Evolutionary conservation across 2,113 vertebrate species (phyloP), one percentile per base, ranked within the genome.

Genomic region (Crocuta crocuta): DNA sequence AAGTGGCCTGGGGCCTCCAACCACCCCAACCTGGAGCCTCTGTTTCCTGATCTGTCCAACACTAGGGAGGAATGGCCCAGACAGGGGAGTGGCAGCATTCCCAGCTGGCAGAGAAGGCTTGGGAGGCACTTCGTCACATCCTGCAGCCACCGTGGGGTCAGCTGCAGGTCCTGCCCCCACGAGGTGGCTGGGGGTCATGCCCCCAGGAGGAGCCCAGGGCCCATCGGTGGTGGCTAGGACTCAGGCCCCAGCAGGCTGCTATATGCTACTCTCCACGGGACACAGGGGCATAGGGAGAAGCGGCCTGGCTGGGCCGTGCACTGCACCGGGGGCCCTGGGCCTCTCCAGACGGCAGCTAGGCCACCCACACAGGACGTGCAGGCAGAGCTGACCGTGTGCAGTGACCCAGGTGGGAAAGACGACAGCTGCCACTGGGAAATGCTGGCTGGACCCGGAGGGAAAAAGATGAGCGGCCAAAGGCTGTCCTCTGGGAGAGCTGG

Each of bases 401-500:
- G 73, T 26, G 0, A 4, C n/a, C 61, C 74, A 28, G 74, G 31
- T 1, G 2, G 73, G 31, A 61, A 35, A 16, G 4, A 26, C n/a
- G 70, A 33, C 0, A 5, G 16, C 17, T 23, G 19, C 13, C 11
- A 7, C n/a, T 9, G 2, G 45, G 23, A 11, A 8, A 33, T 0
- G 13, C 26, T 24, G 19, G 31, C 17, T 0, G 43, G 55, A 9
- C 6, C 5, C 0, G 74, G 39, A 80, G 9, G 63, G 78, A 82
- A 50, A 74, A 26, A 4, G 6, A 4, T 12, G 45, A 45, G 35
- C 0, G 0, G 45, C 45, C 2, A 0, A 1, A 31, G n/a, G 55
- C 45, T 35, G n/a, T 55, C 28, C 68, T 28, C 31, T 2, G 8
- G 17, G 39, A 50, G 17, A 17, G 0, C 0, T 0, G 4, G 58